Evolutionary conservation across 2,113 vertebrate species (phyloP), one percentile per base, ranked within the genome.

Genomic region (Heloderma charlesbogerti): DNA sequence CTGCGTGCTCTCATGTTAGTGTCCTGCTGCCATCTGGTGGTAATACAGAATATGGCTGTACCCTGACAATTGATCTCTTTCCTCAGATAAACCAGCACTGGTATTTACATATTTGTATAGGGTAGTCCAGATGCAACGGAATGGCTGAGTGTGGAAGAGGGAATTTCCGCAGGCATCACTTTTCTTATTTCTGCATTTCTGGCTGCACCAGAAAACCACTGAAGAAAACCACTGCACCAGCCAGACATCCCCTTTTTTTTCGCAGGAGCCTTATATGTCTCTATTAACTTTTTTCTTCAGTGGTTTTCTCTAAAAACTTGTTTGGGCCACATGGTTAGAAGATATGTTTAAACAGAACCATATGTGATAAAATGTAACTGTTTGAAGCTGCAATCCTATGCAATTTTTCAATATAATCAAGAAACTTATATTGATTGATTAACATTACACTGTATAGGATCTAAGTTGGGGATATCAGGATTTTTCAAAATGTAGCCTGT

Each of bases 21-120:
- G 63, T 92, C 90, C 94, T 97, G 95, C 95, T 95, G 95, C 96
- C 95, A 94, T 89, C 96, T 96, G 92, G 94, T 93, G 95, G 95
- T 90, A 27, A 4, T 15, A 31, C 25, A 1, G 3, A 16, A 20
- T 87, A 34, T 37, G 57, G 83, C 75, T 84, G 48, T 6, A 0
- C 16, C 27, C 45, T 34, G 7, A 51, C 6, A 10, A 63, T 4
- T 20, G 45, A 40, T 34, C 57, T 54, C 7, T 20, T 83, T 29
- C 29, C 7, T 51, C 22, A 69, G 16, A 43, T 34, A 43, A 48
- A 45, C 69, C 20, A 27, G 40, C 1, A n/a, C 34, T 18, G 7
- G 10, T 34, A 63, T 63, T 48, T 34, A 15, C 37, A n/a, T 20
- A 10, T 31, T 77, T 63, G 54, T 48, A 25, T 6, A 34, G 29